Base-by-base conservation (phyloP, 2,113 vertebrate species). In the Sinocyclocheilus maitianheensis region DNA sequence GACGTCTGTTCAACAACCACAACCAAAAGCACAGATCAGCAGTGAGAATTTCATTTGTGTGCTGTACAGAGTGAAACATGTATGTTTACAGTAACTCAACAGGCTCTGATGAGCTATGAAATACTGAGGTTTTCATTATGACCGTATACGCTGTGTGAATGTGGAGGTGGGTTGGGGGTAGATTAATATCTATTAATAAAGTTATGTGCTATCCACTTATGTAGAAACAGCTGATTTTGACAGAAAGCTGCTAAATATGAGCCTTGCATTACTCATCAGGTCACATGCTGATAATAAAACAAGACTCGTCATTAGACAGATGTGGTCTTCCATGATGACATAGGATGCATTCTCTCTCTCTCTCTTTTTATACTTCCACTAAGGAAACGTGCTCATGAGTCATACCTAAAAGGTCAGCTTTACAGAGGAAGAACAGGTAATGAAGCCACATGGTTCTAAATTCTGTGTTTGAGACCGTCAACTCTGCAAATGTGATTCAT, bases 1-100 rank as follows among this genome's bases (percentile, higher is more conserved):
- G 94, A n/a, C 95, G 95, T 93, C 95, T 95, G 95, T 95, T 93
- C 89, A 89, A 95, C 89, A 94, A 95, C 89, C 91, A 90, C 77
- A 89, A 90, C 46, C 87, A 90, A 77, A 88, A 88, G 37, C 67
- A 81, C 87, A 92, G 20, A 71, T 79, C n/a, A 40, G 16, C 6
- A 46, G n/a, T n/a, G 48, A 83, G 22, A 81, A 51, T n/a, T 24
- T 40, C 12, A 72, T 40, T 26, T 20, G 43, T 3, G 30, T 34
- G 20, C 24, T 13, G 12, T 43, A 63, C 77, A 86, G 8, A 63
- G 48, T 34, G 18, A 48, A 75, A 75, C 11, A 18, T n/a, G n/a
- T 14, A 8, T 14, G 34, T 43, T 80, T 62, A 80, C 77, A 62
- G 77, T 80, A 80, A 80, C 55, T 40, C 11, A 40, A 8, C 30